A percentile compares a stretch with the other conserved stretches of the same genome.
phyloP scores from a whole-genome alignment of 1,140 invertebrate species.

The Camponotus vicinus region DNA sequence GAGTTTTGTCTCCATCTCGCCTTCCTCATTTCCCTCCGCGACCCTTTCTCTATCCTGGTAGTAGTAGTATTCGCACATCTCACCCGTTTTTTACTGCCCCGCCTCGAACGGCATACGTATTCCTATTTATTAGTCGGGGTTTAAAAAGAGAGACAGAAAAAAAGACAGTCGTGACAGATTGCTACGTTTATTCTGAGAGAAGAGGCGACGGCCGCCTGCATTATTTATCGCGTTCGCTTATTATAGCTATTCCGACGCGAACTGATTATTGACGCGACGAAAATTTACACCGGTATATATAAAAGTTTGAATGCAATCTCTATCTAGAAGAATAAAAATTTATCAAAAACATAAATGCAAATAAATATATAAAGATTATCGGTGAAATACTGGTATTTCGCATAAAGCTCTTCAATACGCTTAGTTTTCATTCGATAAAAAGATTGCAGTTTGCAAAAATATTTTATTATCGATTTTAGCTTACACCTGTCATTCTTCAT shows the following conservation, averaged over 20 bases:
- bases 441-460: background rate
- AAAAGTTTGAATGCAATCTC: background rate
- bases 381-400: background rate
- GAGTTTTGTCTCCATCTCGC: conserved; percentile 64
- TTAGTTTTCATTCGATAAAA: background rate
- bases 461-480: background rate
- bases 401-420: background rate
- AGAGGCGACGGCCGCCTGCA: background rate
- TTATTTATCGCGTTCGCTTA: conserved; percentile 18
- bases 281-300: background rate
- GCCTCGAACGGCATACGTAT: conserved; percentile 61
- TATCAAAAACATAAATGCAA: background rate
- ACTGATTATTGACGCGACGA: background rate
- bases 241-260: conserved; percentile 12
- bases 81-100: conserved; percentile 37
- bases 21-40: conserved; percentile 62
- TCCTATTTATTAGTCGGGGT: conserved; percentile 68
- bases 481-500: background rate
- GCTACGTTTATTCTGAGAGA: conserved; percentile 55
- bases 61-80: conserved; percentile 31
- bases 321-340: background rate
- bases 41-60: conserved; percentile 19
- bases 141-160: conserved; percentile 32
- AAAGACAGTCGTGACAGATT: conserved; percentile 62
- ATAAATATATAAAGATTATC: background rate